Base-by-base conservation (phyloP, 2,797 vertebrate genomes). In the Pachyuromys duprasi region DNA sequence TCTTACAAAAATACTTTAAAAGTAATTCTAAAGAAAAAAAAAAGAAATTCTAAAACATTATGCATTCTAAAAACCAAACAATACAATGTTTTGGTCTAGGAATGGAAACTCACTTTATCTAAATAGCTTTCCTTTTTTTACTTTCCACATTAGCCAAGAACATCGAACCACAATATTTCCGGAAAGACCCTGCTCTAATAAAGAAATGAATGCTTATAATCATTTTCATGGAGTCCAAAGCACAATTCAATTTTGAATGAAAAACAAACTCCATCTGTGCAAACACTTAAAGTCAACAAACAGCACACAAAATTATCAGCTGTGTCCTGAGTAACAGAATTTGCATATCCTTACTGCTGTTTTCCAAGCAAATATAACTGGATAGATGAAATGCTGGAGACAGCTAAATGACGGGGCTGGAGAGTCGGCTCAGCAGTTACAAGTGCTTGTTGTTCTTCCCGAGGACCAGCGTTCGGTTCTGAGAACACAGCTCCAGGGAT, bases 211-310 rank as follows among this genome's bases (percentile, higher is more conserved):
- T 81, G 36, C 28, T 90, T 57, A 42, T 22, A 92, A 18, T 65
- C 82, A 89, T 69, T 87, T 94, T 92, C 89, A 91, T n/a, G 42
- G 53, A 96, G 11, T 15, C 24, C 33, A 60, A 95, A 49, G 31
- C 39, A 79, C 79, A 69, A 33, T 90, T 96, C 60, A 92, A 92
- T 18, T 78, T 33, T 57, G 33, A 72, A 36, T 80, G 53, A 57
- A 88, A 93, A 94, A 88, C 33, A 76, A 82, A 81, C 53, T 31
- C 63, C 42, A 45, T 24, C 42, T 89, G 31, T 63, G 91, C 87
- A 93, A 88, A 93, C 55, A 86, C 57, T 69, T 79, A 90, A 97
- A 81, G n/a, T 75, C 79, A 94, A 63, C 42, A 92, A 81, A 86
- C 26, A 89, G 72, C n/a, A 65, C 24, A 39, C 33, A 60, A 26